These are phyloP conservation scores for Trachurus trachurus DNA, from an alignment of 2,797 vertebrate species.

Conservation along the genomic window DNA sequence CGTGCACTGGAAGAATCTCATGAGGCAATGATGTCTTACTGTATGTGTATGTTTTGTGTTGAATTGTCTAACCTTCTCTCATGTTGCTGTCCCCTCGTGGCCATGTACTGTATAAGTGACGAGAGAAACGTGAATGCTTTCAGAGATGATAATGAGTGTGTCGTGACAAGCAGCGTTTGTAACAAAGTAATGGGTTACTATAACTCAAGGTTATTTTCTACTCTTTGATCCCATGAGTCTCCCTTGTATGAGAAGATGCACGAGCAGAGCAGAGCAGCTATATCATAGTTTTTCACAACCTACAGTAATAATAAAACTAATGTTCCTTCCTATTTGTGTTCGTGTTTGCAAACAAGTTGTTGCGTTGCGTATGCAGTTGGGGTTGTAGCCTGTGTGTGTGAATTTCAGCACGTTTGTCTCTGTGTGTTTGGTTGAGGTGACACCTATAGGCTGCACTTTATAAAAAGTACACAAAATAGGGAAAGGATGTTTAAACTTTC, in stretches of 20 bases:
- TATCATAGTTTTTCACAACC: slow-evolving; percentile 1
- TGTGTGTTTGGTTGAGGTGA: slow-evolving; percentile 10
- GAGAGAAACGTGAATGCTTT: background rate
- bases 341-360: slow-evolving; percentile 36
- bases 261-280: background rate
- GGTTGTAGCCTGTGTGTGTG: background rate
- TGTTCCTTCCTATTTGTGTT: slow-evolving; percentile 24
- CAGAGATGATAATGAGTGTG: background rate
- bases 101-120: background rate
- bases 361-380: slow-evolving; percentile 2
- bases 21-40: background rate
- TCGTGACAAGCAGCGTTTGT: background rate
- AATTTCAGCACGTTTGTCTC: background rate
- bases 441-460: slow-evolving; percentile 21
- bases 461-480: slow-evolving; percentile 26
- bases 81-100: background rate
- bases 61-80: no score
- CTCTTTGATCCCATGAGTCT: slow-evolving; percentile 1
- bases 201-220: background rate
- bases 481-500: slow-evolving; percentile 55
- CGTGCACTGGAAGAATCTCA: background rate
- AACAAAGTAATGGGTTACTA: background rate
- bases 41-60: background rate
- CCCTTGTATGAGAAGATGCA: background rate
- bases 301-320: slow-evolving; percentile 24